Percentiles rank a stretch among this genome's conserved stretches.
These are phyloP conservation scores for Xiphias gladius DNA, from an alignment of 2,113 vertebrate species.

Conservation along the genomic window DNA sequence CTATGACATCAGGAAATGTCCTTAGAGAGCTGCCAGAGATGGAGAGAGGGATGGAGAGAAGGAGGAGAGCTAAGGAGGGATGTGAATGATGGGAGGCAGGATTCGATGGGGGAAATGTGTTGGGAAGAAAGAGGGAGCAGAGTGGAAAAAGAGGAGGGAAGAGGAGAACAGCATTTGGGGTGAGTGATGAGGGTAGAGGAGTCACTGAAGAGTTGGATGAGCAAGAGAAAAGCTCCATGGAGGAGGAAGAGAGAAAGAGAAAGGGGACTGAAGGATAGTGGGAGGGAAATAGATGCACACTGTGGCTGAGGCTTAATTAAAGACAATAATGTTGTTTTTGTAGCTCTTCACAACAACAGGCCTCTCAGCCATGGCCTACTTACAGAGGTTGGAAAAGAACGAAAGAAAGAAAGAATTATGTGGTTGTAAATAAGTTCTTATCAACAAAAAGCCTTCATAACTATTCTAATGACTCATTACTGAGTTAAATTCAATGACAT, in stretches of 20 bases:
- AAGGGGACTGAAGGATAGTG: not conserved
- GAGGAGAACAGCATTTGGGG: not conserved
- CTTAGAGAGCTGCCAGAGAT: conserved; percentile 73
- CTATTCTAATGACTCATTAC: too few species aligned
- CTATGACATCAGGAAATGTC: conserved; percentile 79
- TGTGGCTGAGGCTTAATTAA: conserved; percentile 66
- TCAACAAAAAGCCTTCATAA: too few species aligned
- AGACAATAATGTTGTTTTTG: conserved; percentile 75
- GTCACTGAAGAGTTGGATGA: conserved; percentile 9
- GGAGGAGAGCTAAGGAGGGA: conserved; percentile 56
- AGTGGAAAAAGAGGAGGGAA: not conserved
- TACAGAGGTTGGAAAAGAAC: conserved; percentile 11
- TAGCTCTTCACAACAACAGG: conserved; percentile 47
- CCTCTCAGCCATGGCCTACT: conserved; percentile 53
- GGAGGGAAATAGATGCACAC: conserved; percentile 39
- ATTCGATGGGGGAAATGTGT: conserved; percentile 43
- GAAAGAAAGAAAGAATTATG: not conserved
- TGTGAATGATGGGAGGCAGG: conserved; percentile 36
- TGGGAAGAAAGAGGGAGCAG: conserved; percentile 27
- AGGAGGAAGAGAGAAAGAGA: not conserved
- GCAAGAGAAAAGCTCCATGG: conserved; percentile 16
- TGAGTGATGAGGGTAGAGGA: conserved; percentile 41
- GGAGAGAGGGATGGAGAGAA: conserved; percentile 59
- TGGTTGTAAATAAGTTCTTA: not conserved
- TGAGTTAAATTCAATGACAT: too few species aligned